phyloP scores from a whole-genome alignment of 2,888 invertebrate genomes.

The Cylindroiulus punctatus region DNA sequence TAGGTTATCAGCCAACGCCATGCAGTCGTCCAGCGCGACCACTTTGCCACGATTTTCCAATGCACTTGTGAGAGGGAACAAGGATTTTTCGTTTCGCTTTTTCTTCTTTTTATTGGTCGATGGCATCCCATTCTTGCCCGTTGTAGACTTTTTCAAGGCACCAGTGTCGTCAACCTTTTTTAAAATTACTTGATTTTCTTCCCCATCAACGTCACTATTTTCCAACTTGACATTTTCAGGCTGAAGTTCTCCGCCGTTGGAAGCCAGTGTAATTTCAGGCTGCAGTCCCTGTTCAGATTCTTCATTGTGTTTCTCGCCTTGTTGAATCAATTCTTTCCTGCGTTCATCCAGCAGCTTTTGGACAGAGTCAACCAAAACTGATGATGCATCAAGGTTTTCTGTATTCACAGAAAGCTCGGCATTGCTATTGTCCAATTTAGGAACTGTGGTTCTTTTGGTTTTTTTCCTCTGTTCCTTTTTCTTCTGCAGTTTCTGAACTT shows the following conservation, averaged over 20 bases:
- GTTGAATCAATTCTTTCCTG: neutral
- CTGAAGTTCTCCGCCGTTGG: neutral
- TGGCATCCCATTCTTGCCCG: too few species aligned
- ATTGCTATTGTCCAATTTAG: too few species aligned
- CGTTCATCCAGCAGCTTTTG: neutral
- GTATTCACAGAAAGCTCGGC: neutral
- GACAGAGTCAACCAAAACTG: neutral
- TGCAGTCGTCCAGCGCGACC: constrained; percentile 62
- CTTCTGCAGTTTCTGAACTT: neutral
- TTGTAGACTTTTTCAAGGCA: neutral
- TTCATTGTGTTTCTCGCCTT: neutral
- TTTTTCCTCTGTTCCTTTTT: neutral
- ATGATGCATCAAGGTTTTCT: neutral
- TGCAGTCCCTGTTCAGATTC: neutral
- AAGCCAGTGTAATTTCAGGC: neutral
- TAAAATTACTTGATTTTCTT: neutral
- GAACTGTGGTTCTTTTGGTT: neutral
- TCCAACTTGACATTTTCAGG: too few species aligned
- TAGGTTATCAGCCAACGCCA: constrained; percentile 60
- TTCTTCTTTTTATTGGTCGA: constrained; percentile 56
- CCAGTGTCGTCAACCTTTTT: neutral
- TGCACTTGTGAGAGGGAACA: constrained; percentile 62
- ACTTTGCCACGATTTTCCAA: constrained; percentile 62
- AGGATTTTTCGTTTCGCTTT: constrained; percentile 63
- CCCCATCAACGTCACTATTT: neutral